Evolutionary conservation across 1,140 invertebrate species (phyloP), one percentile per base, ranked within the genome.

Genomic region (Leptestheria dahalacensis): DNA sequence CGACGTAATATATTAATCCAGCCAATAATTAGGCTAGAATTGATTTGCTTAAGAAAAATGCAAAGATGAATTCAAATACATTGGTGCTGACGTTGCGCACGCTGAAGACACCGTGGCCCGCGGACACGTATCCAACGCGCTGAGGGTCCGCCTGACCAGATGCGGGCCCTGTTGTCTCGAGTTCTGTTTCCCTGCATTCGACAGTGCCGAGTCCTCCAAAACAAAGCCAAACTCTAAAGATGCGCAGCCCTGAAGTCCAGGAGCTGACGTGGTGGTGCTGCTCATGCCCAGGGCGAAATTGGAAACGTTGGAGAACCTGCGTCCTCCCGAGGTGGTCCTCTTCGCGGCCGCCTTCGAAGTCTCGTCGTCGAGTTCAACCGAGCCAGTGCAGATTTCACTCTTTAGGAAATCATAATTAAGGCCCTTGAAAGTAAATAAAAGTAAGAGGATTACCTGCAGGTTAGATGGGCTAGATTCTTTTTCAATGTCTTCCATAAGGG

Each of bases 71-170:
- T 29, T 54, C 20, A 15, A n/a, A n/a, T 55, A 55, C 53, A 29
- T 20, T 57, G 62, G 61, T 50, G 57, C 54, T 48, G 33, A 60
- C 28, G 48, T 26, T 53, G 59, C 18, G 61, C 59, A 51, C 46
- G 58, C 29, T 29, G 53, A 55, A 10, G 53, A 28, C 21, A 21
- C 53, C n/a, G 53, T 28, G 23, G 53, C 21, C 1, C 53, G 20
- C 12, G 63, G 53, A 20, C 59, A 63, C 18, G 68, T 68, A 47
- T 71, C 71, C 25, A 71, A 51, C 29, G 69, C 68, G 65, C 72
- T 73, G 64, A 68, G 66, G 25, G 70, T 68, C 61, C 69, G 51
- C n/a, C 67, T 60, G 54, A 69, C 60, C 28, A 64, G 49, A 20
- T 49, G 62, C 10, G 23, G 33, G 26, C 53, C 15, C 53, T 33